Percentiles rank a stretch among this genome's conserved stretches.
phyloP scores from a whole-genome alignment of 2,888 invertebrate genomes.

The Pardosa pseudoannulata region DNA sequence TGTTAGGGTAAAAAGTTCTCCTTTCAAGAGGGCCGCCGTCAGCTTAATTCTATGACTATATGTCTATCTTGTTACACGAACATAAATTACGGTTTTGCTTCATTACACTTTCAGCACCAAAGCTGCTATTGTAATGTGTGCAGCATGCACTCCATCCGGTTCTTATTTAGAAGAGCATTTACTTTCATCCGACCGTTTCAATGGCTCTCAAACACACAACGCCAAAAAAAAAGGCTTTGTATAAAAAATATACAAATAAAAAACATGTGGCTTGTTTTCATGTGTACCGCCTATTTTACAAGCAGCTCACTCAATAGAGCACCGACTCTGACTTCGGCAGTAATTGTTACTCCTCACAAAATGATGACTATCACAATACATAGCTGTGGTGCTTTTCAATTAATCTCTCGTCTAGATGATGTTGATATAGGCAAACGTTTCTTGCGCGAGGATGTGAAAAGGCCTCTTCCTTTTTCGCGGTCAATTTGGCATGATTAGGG shows the following conservation, averaged over 20 bases:
- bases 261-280: not conserved
- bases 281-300: not conserved
- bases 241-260: no score
- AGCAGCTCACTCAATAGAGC: not conserved
- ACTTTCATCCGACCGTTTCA: not conserved
- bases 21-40: no score
- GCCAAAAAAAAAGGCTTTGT: no score
- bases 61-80: no score
- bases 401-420: not conserved
- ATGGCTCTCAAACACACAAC: no score
- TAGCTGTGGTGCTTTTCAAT: not conserved
- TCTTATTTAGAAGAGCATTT: not conserved
- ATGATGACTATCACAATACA: not conserved
- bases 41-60: no score
- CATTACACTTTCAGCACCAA: slow-evolving; percentile 10
- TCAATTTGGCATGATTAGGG: no score
- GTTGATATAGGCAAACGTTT: not conserved
- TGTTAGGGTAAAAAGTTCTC: no score
- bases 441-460: not conserved
- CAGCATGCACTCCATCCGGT: not conserved
- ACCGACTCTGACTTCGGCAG: not conserved
- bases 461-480: no score
- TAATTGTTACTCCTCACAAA: not conserved
- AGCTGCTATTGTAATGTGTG: not conserved
- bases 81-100: not conserved